phyloP scores from a whole-genome alignment of 1,140 invertebrate species.

The Drosophila ficusphila region DNA sequence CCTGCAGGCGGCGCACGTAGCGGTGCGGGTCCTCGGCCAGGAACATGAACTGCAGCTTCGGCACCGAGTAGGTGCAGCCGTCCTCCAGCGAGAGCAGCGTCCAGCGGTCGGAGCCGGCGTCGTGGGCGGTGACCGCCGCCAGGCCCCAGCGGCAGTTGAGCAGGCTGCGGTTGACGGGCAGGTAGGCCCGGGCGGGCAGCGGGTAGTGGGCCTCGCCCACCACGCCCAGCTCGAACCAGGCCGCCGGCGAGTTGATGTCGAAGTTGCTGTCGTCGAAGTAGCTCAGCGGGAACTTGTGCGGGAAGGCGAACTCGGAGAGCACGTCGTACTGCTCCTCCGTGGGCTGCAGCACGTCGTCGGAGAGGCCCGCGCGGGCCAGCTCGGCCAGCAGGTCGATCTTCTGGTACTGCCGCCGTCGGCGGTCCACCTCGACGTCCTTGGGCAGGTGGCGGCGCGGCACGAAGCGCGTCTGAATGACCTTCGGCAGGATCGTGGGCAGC shows the following conservation, averaged over 20 bases:
- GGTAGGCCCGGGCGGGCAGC: conserved; percentile 65
- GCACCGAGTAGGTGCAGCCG: conserved; percentile 59
- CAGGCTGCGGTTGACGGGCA: conserved; percentile 60
- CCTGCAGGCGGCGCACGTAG: conserved; percentile 63
- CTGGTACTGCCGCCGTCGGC: conserved; percentile 60
- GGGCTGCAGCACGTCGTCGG: conserved; percentile 58
- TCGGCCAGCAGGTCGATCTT: conserved; percentile 63
- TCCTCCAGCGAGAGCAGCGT: conserved; percentile 57
- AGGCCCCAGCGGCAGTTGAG: conserved; percentile 65
- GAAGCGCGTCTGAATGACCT: conserved; percentile 68
- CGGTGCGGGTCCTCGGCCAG: conserved; percentile 72
- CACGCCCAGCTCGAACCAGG: conserved; percentile 72
- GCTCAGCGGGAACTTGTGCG: conserved; percentile 74
- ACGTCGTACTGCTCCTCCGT: conserved; percentile 71
- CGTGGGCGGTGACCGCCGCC: conserved; percentile 56
- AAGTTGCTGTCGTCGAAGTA: conserved; percentile 76
- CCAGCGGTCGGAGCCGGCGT: conserved; percentile 53
- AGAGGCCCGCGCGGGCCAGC: conserved; percentile 56
- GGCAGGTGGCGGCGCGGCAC: conserved; percentile 70
- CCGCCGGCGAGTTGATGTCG: conserved; percentile 63
- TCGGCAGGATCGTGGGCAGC: conserved; percentile 72
- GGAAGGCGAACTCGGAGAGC: conserved; percentile 71
- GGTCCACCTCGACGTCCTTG: conserved; percentile 79
- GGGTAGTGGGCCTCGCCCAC: conserved; percentile 64
- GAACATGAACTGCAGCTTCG: conserved; percentile 79